Percentiles rank a stretch among this genome's conserved stretches.
Evolutionary conservation across 2,888 invertebrate species (phyloP).

Genomic region (Monochamus alternatus): DNA sequence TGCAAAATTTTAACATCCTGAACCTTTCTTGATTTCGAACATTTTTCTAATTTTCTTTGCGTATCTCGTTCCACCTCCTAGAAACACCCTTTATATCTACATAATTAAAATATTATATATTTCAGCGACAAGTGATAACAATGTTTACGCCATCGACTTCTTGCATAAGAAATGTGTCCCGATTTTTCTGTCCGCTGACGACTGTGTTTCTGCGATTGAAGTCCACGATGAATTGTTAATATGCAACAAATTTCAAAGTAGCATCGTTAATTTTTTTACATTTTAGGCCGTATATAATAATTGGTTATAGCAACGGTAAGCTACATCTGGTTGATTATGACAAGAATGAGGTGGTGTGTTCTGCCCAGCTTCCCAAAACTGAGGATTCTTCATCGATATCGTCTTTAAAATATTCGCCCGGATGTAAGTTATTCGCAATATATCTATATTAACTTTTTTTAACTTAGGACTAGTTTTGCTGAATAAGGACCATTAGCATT

Average conservation of each 20-base stretch:
- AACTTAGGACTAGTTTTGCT: no score
- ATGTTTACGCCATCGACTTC: conserved; percentile 73
- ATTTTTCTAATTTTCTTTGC: no score
- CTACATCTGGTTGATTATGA: conserved; percentile 72
- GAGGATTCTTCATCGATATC: conserved; percentile 51
- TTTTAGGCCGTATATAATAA: conserved; percentile 71
- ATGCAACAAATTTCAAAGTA: conserved; percentile 7
- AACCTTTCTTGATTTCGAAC: no score
- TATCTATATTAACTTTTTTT: no score
- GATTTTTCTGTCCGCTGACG: conserved; percentile 69
- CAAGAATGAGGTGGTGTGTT: conserved; percentile 56
- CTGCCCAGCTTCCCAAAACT: conserved; percentile 43
- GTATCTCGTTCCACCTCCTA: no score
- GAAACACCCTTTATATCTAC: neutral
- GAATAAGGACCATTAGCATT: no score
- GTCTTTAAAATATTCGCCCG: conserved; percentile 74
- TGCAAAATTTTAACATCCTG: no score
- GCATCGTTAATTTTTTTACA: conserved; percentile 19
- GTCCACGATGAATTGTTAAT: conserved; percentile 74
- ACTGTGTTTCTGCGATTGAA: conserved; percentile 69
- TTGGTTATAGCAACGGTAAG: conserved; percentile 72
- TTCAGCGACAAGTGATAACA: conserved; percentile 66
- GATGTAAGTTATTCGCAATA: conserved; percentile 68
- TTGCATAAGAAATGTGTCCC: conserved; percentile 70
- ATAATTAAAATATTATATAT: conserved; percentile 27